These are phyloP conservation scores for Drosophila mimica DNA, from an alignment of 2,888 invertebrate genomes.

Conservation along the genomic window DNA sequence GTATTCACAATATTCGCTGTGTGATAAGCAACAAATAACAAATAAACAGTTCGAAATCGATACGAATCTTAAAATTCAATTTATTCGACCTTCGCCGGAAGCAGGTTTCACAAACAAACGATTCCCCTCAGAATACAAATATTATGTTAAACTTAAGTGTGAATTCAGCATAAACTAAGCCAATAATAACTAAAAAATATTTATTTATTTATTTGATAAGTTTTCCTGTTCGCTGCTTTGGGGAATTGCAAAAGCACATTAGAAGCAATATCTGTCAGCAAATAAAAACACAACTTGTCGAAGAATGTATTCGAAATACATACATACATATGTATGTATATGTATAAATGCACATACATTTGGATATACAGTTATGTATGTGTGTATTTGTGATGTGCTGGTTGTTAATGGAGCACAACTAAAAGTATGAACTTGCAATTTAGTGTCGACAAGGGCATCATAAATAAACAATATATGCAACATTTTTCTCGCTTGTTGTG, in stretches of 20 bases:
- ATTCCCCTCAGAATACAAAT: neutral
- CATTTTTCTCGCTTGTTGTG: slow-evolving; percentile 41
- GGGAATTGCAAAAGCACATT: neutral
- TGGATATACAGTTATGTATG: neutral
- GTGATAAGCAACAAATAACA: neutral
- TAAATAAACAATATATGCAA: slow-evolving; percentile 56
- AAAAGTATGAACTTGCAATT: slow-evolving; percentile 53
- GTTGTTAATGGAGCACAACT: slow-evolving; percentile 19
- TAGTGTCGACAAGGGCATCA: slow-evolving; percentile 60
- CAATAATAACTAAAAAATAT: neutral
- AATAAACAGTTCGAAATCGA: neutral
- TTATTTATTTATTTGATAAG: neutral
- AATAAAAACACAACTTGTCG: neutral
- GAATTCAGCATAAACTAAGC: neutral
- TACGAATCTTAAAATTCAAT: neutral
- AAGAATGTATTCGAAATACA: neutral
- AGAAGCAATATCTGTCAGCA: neutral
- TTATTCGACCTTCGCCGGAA: neutral
- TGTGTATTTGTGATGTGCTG: neutral
- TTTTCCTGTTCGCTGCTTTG: neutral
- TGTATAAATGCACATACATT: neutral
- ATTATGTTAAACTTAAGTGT: neutral
- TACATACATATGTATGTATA: neutral
- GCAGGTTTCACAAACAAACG: neutral
- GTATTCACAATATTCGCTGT: too few species aligned